phyloP scores from a whole-genome alignment of 1,140 invertebrate species.

The Kradibia gibbosae region DNA sequence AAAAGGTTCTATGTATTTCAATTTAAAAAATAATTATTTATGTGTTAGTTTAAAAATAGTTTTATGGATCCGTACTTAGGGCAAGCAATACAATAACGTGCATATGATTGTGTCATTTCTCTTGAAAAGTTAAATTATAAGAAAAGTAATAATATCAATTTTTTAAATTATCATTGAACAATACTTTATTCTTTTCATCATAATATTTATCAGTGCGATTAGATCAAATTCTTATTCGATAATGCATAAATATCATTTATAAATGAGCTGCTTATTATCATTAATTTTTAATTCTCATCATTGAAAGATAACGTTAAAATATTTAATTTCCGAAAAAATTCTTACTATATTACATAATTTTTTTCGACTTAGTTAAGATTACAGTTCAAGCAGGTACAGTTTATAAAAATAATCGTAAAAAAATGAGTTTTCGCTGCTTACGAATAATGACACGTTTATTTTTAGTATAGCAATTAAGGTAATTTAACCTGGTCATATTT shows the following conservation, averaged over 20 bases:
- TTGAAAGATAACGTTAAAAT: background rate
- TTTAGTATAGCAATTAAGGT: background rate
- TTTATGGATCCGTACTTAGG: no score
- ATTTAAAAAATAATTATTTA: background rate
- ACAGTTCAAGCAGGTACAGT: background rate
- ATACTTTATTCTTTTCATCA: background rate
- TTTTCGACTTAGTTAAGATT: background rate
- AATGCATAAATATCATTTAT: background rate
- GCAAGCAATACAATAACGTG: no score
- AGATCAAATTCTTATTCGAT: background rate
- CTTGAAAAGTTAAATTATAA: background rate
- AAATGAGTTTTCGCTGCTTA: background rate
- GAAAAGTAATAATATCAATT: background rate
- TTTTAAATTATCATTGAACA: no score
- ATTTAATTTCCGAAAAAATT: background rate
- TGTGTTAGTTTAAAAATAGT: background rate
- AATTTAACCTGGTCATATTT: background rate
- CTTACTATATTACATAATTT: no score
- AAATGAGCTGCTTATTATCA: background rate
- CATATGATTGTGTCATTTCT: no score
- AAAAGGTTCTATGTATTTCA: background rate
- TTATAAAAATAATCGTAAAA: background rate
- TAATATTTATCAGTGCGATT: background rate
- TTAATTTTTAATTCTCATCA: background rate
- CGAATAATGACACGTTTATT: background rate